These are phyloP conservation scores for Fistularia tabacaria DNA, from an alignment of 2,797 vertebrate species.

Conservation along the genomic window DNA sequence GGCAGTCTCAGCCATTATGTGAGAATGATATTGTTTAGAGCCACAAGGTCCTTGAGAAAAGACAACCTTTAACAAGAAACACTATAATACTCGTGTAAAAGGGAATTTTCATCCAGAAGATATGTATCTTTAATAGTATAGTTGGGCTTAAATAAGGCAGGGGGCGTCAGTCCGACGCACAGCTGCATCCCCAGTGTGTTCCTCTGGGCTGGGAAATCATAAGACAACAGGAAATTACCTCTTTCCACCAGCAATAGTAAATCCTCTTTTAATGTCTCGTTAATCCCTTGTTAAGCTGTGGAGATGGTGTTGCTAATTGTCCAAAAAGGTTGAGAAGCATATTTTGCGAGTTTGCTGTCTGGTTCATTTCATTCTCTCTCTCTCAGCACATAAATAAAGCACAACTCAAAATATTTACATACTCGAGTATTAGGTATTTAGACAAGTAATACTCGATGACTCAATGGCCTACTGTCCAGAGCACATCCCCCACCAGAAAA, in stretches of 20 bases:
- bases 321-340: constrained; percentile 22
- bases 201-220: constrained; percentile 40
- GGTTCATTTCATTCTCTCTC: constrained; percentile 24
- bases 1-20: constrained; percentile 14
- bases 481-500: constrained; percentile 13
- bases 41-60: constrained; percentile 41
- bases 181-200: constrained; percentile 45
- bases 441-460: constrained; percentile 31
- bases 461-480: constrained; percentile 16
- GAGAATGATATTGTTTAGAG: constrained; percentile 31
- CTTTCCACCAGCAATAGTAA: constrained; percentile 33
- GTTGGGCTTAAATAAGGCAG: constrained; percentile 44
- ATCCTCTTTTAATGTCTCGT: constrained; percentile 23
- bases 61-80: constrained; percentile 42
- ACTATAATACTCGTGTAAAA: constrained; percentile 40
- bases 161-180: constrained; percentile 41
- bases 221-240: constrained; percentile 49
- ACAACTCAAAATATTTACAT: constrained; percentile 59
- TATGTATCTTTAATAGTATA: constrained; percentile 42
- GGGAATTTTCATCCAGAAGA: constrained; percentile 46
- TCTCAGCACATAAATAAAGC: constrained; percentile 18
- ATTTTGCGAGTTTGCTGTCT: constrained; percentile 12
- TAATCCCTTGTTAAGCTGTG: constrained; percentile 5
- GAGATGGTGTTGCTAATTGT: constrained; percentile 11
- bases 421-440: constrained; percentile 52